Evolutionary conservation across 2,888 invertebrate genomes (phyloP).

Genomic region (Parnassius apollo): DNA sequence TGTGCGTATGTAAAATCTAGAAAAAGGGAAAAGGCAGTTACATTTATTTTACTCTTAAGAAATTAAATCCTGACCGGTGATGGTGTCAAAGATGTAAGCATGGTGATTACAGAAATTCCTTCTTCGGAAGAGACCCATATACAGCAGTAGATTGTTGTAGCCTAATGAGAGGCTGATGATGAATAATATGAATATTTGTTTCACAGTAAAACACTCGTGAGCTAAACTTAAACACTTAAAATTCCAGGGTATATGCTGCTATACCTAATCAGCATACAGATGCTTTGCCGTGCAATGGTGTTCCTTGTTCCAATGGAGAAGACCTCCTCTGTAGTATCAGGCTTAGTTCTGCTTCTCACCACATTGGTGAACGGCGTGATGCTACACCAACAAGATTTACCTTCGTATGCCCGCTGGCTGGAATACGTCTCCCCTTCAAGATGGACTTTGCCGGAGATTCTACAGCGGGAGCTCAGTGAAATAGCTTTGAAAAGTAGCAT

Average conservation of each 20-base stretch:
- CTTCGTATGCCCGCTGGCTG: constrained; percentile 84
- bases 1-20: too few relatives aligned
- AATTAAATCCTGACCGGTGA: too few relatives aligned
- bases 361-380: constrained; percentile 85
- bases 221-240: neutral
- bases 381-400: constrained; percentile 85
- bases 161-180: too few relatives aligned
- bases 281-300: constrained; percentile 84
- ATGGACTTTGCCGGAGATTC: constrained; percentile 86
- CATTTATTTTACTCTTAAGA: too few relatives aligned
- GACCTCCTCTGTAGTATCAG: constrained; percentile 82
- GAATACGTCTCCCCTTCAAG: constrained; percentile 86
- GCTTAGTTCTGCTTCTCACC: constrained; percentile 81
- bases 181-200: too few relatives aligned
- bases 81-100: too few relatives aligned
- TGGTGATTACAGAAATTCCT: too few relatives aligned
- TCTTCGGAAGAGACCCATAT: too few relatives aligned
- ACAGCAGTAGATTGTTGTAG: too few relatives aligned
- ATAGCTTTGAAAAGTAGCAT: constrained; percentile 82
- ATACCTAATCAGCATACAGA: constrained; percentile 85
- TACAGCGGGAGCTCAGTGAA: constrained; percentile 84
- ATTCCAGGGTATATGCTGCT: constrained; percentile 85
- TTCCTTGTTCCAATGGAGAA: constrained; percentile 85
- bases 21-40: too few relatives aligned
- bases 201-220: too few relatives aligned